Conservation (phyloP, 1,140 invertebrate genomes). For the Drosophila quadrilineata region DNA sequence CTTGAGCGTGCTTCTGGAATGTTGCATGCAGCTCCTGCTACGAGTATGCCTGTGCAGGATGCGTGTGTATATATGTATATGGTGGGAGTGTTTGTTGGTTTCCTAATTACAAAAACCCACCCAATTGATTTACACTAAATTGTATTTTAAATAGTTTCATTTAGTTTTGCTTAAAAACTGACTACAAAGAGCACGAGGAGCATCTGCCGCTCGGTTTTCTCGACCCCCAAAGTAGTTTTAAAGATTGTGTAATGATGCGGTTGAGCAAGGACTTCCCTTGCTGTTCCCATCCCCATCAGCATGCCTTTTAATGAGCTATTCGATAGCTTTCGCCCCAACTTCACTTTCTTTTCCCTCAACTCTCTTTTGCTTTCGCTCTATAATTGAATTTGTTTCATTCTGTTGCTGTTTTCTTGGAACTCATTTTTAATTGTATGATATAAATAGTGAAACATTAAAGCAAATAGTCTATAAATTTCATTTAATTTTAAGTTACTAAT, state of each 20-base stretch:
- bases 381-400: background rate
- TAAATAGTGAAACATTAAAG: constrained; percentile 32
- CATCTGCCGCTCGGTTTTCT: background rate
- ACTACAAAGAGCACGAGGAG: constrained; percentile 30
- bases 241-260: constrained; percentile 59
- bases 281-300: constrained; percentile 39
- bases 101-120: constrained; percentile 68
- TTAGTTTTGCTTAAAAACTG: constrained; percentile 35
- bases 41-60: constrained; percentile 21
- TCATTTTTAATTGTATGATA: constrained; percentile 67
- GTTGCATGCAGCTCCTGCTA: too few species aligned
- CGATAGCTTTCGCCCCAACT: constrained; percentile 8
- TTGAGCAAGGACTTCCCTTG: constrained; percentile 5
- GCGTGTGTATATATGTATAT: constrained; percentile 11
- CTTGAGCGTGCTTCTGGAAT: constrained; percentile 73
- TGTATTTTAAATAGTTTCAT: constrained; percentile 75
- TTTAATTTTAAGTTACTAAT: background rate
- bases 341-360: too few species aligned
- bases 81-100: constrained; percentile 26
- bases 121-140: constrained; percentile 70
- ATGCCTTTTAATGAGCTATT: constrained; percentile 68
- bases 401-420: constrained; percentile 53
- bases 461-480: background rate
- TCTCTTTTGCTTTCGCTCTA: constrained; percentile 3
- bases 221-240: constrained; percentile 35